A percentile compares a stretch with the other conserved stretches of the same genome.
These are phyloP conservation scores for Peucedramus taeniatus DNA, from an alignment of 2,113 vertebrate genomes.

Conservation along the genomic window DNA sequence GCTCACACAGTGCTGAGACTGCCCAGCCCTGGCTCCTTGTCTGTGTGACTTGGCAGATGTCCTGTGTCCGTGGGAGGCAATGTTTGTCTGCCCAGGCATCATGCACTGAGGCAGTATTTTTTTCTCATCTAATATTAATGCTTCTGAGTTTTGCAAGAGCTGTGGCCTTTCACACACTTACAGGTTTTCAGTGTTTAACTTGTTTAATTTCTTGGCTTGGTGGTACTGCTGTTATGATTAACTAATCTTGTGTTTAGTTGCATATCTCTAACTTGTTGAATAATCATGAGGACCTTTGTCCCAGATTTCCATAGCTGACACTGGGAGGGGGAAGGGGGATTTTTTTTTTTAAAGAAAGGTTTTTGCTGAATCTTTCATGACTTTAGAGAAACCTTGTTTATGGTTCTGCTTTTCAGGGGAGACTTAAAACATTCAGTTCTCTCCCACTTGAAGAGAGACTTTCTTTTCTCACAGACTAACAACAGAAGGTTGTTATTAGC, in stretches of 20 bases:
- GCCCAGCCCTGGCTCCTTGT: not conserved
- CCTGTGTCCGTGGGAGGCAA: not conserved
- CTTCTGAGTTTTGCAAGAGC: constrained; percentile 55
- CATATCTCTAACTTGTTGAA: not conserved
- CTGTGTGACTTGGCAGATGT: not conserved
- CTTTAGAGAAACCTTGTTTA: not conserved
- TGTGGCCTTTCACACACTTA: constrained; percentile 69
- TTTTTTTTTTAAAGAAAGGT: not conserved
- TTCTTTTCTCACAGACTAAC: not conserved
- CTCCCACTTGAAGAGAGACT: not conserved
- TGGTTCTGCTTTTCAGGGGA: not conserved
- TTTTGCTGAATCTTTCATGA: not conserved
- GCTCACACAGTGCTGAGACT: not conserved
- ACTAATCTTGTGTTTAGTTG: constrained; percentile 9
- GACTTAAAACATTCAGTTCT: not conserved
- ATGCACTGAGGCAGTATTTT: not conserved
- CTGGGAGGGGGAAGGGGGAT: not conserved
- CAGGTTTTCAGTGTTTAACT: constrained; percentile 46
- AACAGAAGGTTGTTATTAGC: not conserved
- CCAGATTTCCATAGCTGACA: not conserved
- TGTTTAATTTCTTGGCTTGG: constrained; percentile 14
- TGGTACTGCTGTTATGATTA: constrained; percentile 2
- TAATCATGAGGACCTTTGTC: constrained; percentile 59
- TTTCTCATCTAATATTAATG: not conserved
- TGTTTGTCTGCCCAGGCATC: not conserved